These are phyloP conservation scores for Sylvilagus floridanus DNA, from an alignment of 2,797 vertebrate species.

Conservation along the genomic window DNA sequence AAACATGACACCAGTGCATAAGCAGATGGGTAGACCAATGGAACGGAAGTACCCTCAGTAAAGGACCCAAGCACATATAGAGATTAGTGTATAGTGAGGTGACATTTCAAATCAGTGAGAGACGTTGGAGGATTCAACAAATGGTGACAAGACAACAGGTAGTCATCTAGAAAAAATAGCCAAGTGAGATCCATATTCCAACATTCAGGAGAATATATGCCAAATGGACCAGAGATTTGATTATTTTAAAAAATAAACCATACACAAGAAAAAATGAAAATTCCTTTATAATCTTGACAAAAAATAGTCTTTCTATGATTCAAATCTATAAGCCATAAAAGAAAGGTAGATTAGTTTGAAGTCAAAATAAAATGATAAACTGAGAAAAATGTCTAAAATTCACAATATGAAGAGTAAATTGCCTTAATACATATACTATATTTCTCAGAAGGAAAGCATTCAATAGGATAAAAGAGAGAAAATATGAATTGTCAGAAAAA, in stretches of 20 bases:
- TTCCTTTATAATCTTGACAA: background rate
- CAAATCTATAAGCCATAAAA: background rate
- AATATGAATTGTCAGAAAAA: background rate
- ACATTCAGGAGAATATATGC: background rate
- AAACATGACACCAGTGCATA: background rate
- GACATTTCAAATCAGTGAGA: background rate
- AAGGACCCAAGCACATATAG: background rate
- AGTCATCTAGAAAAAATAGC: background rate
- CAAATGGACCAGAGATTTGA: background rate
- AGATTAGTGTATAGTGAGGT: background rate
- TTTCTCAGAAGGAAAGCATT: background rate
- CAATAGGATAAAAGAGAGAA: background rate
- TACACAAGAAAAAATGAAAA: background rate
- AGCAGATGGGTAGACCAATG: background rate
- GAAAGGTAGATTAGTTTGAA: background rate
- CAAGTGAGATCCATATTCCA: too few species aligned
- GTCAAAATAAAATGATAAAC: background rate
- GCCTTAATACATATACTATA: background rate
- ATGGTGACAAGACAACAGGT: background rate
- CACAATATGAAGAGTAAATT: background rate
- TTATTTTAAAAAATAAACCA: background rate
- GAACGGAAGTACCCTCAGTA: background rate
- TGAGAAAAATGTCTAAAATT: conserved; percentile 1
- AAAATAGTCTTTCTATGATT: background rate
- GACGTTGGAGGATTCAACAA: background rate